A percentile compares a stretch with the other conserved stretches of the same genome.
phyloP scores from a whole-genome alignment of 2,888 invertebrate genomes.

The Formica aserva region DNA sequence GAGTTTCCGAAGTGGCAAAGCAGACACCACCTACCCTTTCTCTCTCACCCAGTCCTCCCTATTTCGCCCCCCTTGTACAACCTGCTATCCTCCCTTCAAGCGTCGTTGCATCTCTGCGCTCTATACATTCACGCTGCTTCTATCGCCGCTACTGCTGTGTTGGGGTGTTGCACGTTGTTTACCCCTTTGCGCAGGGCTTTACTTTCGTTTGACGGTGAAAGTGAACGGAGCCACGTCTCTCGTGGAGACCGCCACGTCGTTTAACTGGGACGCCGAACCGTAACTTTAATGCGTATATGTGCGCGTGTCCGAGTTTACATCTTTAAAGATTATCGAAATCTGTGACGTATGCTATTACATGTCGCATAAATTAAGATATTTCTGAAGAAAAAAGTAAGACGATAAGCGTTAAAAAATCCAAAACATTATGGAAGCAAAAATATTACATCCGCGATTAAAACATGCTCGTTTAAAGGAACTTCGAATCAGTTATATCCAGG shows the following conservation, averaged over 20 bases:
- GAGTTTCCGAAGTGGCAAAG: conserved; percentile 83
- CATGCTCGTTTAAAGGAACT: not conserved
- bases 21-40: conserved; percentile 74
- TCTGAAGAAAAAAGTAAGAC: not conserved
- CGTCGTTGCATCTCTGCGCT: conserved; percentile 54
- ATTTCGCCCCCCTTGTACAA: conserved; percentile 64
- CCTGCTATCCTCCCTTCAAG: conserved; percentile 76
- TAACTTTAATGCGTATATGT: conserved; percentile 47
- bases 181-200: conserved; percentile 76
- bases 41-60: conserved; percentile 54
- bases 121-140: conserved; percentile 63
- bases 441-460: not conserved
- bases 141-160: conserved; percentile 62
- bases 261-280: conserved; percentile 72
- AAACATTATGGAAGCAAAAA: not conserved
- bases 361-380: not conserved
- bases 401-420: not conserved
- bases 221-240: conserved; percentile 73
- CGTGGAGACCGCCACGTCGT: conserved; percentile 63
- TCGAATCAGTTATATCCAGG: not conserved
- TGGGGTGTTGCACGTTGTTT: conserved; percentile 73
- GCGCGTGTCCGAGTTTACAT: conserved; percentile 28
- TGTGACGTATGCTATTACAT: not conserved
- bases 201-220: conserved; percentile 77
- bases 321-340: conserved; percentile 9